Percentiles rank a stretch among this genome's conserved stretches.
These are phyloP conservation scores for Meghimatium bilineatum DNA, from an alignment of 2,888 invertebrate genomes.

Conservation along the genomic window DNA sequence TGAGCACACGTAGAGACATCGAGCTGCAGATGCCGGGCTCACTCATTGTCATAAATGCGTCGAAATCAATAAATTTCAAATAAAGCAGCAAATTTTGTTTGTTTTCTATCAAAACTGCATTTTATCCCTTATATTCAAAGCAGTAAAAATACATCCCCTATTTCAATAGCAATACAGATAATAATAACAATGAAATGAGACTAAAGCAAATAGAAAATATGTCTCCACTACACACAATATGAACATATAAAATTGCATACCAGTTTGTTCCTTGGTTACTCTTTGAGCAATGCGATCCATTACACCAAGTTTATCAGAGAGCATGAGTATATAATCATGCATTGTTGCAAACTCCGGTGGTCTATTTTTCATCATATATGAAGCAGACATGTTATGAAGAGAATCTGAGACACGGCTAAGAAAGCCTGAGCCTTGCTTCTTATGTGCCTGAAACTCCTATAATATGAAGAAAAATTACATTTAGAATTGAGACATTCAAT, in stretches of 20 bases:
- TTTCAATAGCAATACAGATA: too few relatives aligned
- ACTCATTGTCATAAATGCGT: too few relatives aligned
- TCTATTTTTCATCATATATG: conserved; percentile 81
- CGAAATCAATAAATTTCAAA: too few relatives aligned
- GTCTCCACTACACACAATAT: neutral
- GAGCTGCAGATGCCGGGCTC: too few relatives aligned
- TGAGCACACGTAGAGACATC: too few relatives aligned
- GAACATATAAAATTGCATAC: conserved; percentile 61
- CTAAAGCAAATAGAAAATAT: neutral
- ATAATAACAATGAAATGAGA: too few relatives aligned
- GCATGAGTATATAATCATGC: conserved; percentile 81
- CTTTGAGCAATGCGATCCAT: conserved; percentile 83
- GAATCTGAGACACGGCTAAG: conserved; percentile 81
- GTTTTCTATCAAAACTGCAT: too few relatives aligned
- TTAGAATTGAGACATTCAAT: too few relatives aligned
- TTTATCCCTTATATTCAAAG: too few relatives aligned
- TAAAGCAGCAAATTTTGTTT: too few relatives aligned
- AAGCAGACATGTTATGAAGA: conserved; percentile 80
- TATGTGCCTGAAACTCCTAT: conserved; percentile 82
- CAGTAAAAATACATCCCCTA: too few relatives aligned
- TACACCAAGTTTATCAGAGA: conserved; percentile 74
- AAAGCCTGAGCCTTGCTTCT: conserved; percentile 81
- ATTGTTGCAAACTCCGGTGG: conserved; percentile 83
- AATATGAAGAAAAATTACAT: neutral
- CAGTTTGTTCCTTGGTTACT: conserved; percentile 82